A percentile compares a stretch with the other conserved stretches of the same genome.
phyloP scores from a whole-genome alignment of 1,140 invertebrate genomes.

The Xylocopa sonorina region DNA sequence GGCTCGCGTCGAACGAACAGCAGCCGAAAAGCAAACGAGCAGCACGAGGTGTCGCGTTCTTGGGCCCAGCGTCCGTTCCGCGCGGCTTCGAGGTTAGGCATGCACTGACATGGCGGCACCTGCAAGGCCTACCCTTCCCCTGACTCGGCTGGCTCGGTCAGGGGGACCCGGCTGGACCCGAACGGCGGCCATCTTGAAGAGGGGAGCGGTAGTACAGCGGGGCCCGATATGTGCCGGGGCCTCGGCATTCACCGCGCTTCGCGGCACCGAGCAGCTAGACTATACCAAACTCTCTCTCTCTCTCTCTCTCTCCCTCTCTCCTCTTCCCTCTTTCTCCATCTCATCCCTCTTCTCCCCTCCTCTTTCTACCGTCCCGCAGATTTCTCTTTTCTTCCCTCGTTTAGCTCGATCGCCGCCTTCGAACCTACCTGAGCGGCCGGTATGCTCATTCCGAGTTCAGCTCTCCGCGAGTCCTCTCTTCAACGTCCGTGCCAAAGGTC shows the following conservation, averaged over 20 bases:
- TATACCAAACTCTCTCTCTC: conserved; percentile 61
- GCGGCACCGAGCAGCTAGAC: conserved; percentile 65
- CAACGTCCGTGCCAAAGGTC: conserved; percentile 59
- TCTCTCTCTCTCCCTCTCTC: neutral
- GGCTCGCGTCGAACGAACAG: neutral
- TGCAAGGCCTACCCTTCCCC: conserved; percentile 78
- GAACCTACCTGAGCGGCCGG: conserved; percentile 69
- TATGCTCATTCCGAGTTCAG: conserved; percentile 70
- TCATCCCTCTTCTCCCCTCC: neutral
- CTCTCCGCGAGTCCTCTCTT: conserved; percentile 57
- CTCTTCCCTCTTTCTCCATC: conserved; percentile 5
- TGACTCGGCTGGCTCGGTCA: conserved; percentile 71
- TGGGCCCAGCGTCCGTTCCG: conserved; percentile 74
- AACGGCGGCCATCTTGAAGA: conserved; percentile 80
- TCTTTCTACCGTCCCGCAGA: neutral
- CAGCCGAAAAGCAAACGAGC: conserved; percentile 10
- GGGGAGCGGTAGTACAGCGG: conserved; percentile 67
- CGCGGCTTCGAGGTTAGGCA: conserved; percentile 79
- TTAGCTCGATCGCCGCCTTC: conserved; percentile 33
- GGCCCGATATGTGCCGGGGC: conserved; percentile 50
- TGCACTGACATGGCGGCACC: conserved; percentile 83
- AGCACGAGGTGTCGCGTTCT: conserved; percentile 68
- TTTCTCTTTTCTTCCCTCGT: conserved; percentile 26
- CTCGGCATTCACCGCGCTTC: conserved; percentile 65
- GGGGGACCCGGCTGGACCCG: conserved; percentile 72